A percentile compares a stretch with the other conserved stretches of the same genome.
Evolutionary conservation across 2,888 invertebrate genomes (phyloP).

Genomic region (Metopia argyrocephala): DNA sequence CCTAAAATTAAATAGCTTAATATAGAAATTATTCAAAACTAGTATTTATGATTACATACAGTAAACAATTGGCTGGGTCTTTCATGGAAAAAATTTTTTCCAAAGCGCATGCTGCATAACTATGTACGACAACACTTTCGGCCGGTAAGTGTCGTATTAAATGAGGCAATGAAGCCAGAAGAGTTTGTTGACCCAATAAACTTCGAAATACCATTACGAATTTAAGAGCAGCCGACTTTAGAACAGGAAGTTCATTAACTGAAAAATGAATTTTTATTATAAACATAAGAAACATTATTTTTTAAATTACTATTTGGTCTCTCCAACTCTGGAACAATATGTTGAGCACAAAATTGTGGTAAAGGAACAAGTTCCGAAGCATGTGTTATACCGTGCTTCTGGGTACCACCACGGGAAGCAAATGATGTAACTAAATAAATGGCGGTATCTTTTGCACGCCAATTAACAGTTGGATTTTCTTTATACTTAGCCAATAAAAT

Average conservation of each 20-base stretch:
- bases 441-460: conserved; percentile 97
- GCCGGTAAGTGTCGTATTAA: conserved; percentile 88
- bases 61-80: conserved; percentile 80
- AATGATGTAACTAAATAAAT: conserved; percentile 97
- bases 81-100: conserved; percentile 92
- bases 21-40: background rate
- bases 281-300: background rate
- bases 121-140: conserved; percentile 92
- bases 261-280: conserved; percentile 57
- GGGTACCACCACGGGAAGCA: conserved; percentile 92
- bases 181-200: conserved; percentile 88
- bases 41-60: conserved; percentile 78
- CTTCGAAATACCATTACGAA: conserved; percentile 97
- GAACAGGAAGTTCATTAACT: conserved; percentile 92
- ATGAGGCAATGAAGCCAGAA: conserved; percentile 87
- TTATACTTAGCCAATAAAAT: conserved; percentile 84
- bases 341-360: conserved; percentile 91
- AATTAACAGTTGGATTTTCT: conserved; percentile 86
- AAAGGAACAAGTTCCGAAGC: conserved; percentile 94
- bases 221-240: conserved; percentile 97
- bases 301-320: conserved; percentile 82
- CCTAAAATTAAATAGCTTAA: too few relatives aligned
- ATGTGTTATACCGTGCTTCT: conserved; percentile 93
- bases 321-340: conserved; percentile 92
- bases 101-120: conserved; percentile 94